Base-by-base conservation (phyloP, 2,797 vertebrate species). In the Octomys mimax region DNA sequence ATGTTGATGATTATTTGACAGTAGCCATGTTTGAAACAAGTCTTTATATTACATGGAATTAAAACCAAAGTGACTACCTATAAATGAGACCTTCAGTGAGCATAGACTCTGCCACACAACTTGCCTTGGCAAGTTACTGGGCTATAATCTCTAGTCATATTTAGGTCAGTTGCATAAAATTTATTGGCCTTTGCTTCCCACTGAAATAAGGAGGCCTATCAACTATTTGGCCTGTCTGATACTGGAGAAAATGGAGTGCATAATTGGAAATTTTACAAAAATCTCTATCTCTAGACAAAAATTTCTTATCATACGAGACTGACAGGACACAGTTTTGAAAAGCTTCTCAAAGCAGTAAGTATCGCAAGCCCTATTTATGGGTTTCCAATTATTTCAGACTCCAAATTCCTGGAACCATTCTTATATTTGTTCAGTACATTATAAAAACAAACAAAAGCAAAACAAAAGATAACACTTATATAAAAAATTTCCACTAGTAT, bases 261-360 rank as follows among this genome's bases (percentile, higher is more conserved):
- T 85, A 61, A 26, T 82, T 95, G 62, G 2, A 57, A 87, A 78
- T 77, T 87, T 92, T 79, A 39, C 36, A 80, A 80, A 94, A 96
- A 81, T 80, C 18, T 81, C 52, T 89, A 66, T 84, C 42, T 84
- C 16, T 52, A 85, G 22, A 24, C 5, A 57, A 2, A 85, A 59
- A 64, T 92, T 86, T 73, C 49, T 84, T 88, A 26, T n/a, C 82
- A 87, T 42, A 93, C 4, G 68, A 94, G 39, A 89, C 1, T 64
- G 61, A 26, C n/a, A 87, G 13, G 4, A 3, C 31, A 62, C 42
- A 71, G 61, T 89, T 13, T 75, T 93, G 22, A 78, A 80, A 64
- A 66, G 1, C 33, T n/a, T 87, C 22, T 28, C 33, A 75, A 33
- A 81, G 16, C 14, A 33, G 7, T 81, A 81, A 81, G 42, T 42